phyloP scores from a whole-genome alignment of 2,888 invertebrate species.

The Ramazzottius varieornatus region DNA sequence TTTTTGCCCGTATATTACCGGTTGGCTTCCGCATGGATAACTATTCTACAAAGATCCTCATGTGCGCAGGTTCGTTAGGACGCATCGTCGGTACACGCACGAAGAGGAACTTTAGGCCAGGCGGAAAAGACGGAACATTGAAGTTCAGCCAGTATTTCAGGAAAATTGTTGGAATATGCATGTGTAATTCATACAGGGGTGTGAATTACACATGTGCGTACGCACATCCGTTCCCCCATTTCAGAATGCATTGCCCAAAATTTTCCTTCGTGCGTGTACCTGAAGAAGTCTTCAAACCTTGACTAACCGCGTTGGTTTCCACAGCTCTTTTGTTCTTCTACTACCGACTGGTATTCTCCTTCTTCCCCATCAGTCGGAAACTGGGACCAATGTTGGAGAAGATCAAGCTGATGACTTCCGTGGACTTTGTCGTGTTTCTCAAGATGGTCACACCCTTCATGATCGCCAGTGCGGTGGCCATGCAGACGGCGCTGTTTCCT shows the following conservation, averaged over 20 bases:
- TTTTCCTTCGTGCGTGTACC: not conserved
- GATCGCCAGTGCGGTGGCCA: slow-evolving; percentile 21
- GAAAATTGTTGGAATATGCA: not conserved
- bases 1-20: not conserved
- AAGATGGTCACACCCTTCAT: slow-evolving; percentile 21
- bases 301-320: not conserved
- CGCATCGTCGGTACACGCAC: no score
- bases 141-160: no score
- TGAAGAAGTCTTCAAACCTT: not conserved
- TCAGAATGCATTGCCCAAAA: no score
- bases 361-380: slow-evolving; percentile 16
- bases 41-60: not conserved
- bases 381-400: slow-evolving; percentile 18
- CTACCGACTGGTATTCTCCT: slow-evolving; percentile 15
- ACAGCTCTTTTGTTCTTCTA: slow-evolving; percentile 15
- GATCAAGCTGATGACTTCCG: slow-evolving; percentile 11
- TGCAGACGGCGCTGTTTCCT: slow-evolving; percentile 16
- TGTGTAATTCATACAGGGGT: not conserved
- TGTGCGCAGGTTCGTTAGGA: not conserved
- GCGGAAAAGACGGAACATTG: no score
- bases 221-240: no score
- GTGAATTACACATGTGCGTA: no score
- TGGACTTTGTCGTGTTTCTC: slow-evolving; percentile 21
- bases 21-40: not conserved
- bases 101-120: no score